Evolutionary conservation across 2,797 vertebrate genomes (phyloP).

Genomic region (Galagoides demidoff): DNA sequence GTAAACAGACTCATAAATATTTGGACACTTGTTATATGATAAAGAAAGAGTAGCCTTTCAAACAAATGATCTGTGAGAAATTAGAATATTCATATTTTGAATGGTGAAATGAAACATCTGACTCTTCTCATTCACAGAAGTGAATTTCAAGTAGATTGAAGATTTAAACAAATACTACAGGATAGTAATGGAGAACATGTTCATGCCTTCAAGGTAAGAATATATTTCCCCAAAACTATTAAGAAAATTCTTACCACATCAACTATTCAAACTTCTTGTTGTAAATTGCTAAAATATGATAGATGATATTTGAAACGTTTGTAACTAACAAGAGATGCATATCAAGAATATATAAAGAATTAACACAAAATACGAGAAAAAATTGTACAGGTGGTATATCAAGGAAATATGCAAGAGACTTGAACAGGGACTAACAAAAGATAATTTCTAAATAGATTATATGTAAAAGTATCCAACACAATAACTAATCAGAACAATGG

Average conservation of each 20-base stretch:
- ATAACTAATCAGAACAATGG: background rate
- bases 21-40: background rate
- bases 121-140: background rate
- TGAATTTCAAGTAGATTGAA: background rate
- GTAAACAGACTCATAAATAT: background rate
- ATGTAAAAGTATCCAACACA: background rate
- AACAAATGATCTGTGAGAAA: background rate
- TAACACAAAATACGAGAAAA: background rate
- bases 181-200: background rate
- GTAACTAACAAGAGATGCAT: background rate
- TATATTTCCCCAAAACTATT: background rate
- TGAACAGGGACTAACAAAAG: background rate
- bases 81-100: background rate
- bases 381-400: background rate
- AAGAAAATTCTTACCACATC: background rate
- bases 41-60: background rate
- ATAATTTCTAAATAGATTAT: background rate
- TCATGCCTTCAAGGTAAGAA: background rate
- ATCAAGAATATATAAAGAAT: background rate
- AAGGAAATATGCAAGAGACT: background rate
- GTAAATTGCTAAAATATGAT: background rate
- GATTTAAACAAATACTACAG: background rate
- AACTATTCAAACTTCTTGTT: background rate
- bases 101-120: background rate
- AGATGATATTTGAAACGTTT: background rate